Base-by-base conservation (phyloP, 2,797 vertebrate species). In the Graptemys geographica region DNA sequence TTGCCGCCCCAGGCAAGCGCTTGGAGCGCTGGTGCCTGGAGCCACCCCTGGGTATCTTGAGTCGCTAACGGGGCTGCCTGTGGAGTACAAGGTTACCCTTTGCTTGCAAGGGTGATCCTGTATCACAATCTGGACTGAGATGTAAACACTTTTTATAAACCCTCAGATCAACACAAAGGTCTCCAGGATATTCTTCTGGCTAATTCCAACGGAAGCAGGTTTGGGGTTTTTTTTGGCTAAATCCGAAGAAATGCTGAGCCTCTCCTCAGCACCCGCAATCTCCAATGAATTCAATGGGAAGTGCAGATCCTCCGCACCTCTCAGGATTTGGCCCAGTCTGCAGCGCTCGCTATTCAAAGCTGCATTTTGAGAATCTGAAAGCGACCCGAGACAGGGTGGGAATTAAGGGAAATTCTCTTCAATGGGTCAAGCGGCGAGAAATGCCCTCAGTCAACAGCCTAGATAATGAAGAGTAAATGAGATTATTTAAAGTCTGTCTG, bases 281-380 rank as follows among this genome's bases (percentile, higher is more conserved):
- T 87, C 41, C 8, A 37, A 53, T 27, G 44, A 47, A 44, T 78
- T 76, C 44, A 53, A 21, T 11, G 88, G 57, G 72, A 91, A 81
- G 51, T 76, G 52, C 15, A 0, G 0, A 62, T 49, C 62, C 10
- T 19, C 8, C 18, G 80, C 69, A 41, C 27, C 23, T 52, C 11
- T 0, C 0, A 27, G 49, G 74, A 59, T 37, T 12, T 81, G 76
- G 28, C 90, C 62, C 80, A 15, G 3, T 16, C 33, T 18, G 21
- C 37, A 33, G 59, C 1, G 1, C 55, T 56, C 0, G 0, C 81
- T 81, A 53, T 28, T 59, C 80, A 57, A 51, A 82, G 86, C 6
- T 41, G 69, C 11, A 56, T 16, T 41, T 72, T 19, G 33, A 25
- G 69, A 72, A 41, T 25, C 90, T 57, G 62, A 41, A 88, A 69